A percentile compares a stretch with the other conserved stretches of the same genome.
These are phyloP conservation scores for Spondyliosoma cantharus DNA, from an alignment of 2,797 vertebrate species.

Conservation along the genomic window DNA sequence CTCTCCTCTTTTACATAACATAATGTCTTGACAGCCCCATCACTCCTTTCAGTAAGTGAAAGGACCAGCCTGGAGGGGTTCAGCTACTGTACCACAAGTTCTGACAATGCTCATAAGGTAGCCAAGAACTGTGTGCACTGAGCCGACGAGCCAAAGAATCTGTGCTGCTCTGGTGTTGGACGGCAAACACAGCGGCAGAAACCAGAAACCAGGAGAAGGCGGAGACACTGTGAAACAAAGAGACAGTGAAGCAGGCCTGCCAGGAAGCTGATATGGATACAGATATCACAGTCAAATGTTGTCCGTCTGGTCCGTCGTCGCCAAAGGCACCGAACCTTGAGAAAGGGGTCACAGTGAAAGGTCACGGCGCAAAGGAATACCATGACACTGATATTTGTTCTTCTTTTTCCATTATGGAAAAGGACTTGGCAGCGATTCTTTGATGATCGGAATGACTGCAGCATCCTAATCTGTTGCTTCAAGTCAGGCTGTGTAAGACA, in stretches of 20 bases:
- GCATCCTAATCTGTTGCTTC: conserved; percentile 20
- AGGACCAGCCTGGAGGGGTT: conserved; percentile 8
- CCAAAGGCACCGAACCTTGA: conserved; percentile 58
- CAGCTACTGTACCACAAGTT: conserved; percentile 20
- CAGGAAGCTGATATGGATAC: conserved; percentile 53
- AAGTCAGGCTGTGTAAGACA: conserved; percentile 12
- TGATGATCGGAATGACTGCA: conserved; percentile 24
- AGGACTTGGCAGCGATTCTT: conserved; percentile 21
- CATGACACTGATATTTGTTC: conserved; percentile 27
- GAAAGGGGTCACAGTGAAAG: conserved; percentile 64
- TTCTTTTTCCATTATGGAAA: conserved; percentile 57
- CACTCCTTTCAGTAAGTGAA: conserved; percentile 19
- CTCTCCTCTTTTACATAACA: conserved; percentile 34
- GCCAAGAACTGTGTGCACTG: conserved; percentile 21
- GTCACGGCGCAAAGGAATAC: conserved; percentile 39
- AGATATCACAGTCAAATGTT: conserved; percentile 60
- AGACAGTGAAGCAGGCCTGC: conserved; percentile 46
- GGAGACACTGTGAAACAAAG: conserved; percentile 60
- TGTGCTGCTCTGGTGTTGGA: conserved; percentile 57
- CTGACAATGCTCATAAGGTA: background rate
- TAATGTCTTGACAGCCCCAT: conserved; percentile 14
- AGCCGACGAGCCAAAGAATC: conserved; percentile 49
- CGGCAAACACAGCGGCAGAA: conserved; percentile 52
- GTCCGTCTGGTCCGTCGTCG: conserved; percentile 31
- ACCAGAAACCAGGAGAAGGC: conserved; percentile 64